Evolutionary conservation across 2,797 vertebrate species (phyloP), one percentile per base, ranked within the genome.

Genomic region (Pipistrellus kuhlii): DNA sequence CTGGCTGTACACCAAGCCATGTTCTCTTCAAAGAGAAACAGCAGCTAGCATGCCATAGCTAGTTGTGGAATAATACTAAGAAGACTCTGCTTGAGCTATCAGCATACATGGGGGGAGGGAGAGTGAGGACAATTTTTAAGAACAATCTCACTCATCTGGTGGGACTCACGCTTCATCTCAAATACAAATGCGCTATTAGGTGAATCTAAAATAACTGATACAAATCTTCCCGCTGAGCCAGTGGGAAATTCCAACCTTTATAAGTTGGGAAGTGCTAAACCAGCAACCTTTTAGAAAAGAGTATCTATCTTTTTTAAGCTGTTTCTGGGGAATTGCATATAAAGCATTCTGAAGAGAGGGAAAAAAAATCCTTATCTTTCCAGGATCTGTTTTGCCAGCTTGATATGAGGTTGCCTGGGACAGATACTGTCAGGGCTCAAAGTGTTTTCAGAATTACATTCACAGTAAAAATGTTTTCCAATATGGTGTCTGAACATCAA

Each of bases 171-270:
- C 76, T 95, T 97, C 93, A 94, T 97, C 95, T 97, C 93, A 77
- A 95, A 96, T 92, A 97, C 95, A 97, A 96, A 97, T 96, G 95
- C 27, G 53, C 93, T 92, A 96, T 95, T 97, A 97, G 93, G 94
- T 95, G 95, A 96, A 93, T 94, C 59, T 93, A 88, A 96, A 96
- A 94, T 95, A 97, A 96, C 93, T 88, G 96, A 96, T 96, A 97
- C 91, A 96, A 96, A 97, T 97, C 96, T 95, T 88, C 95, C 83
- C n/a, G 1, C 85, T 89, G 96, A 95, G 95, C 97, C 96, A 92
- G 85, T 95, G 96, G 96, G 96, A 97, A 96, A 96, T 95, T 91
- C 88, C 95, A 97, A 90, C 92, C 93, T 97, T 94, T 96, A 38
- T 92, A 96, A 93, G 85, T 71, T 76, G 51, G 73, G 84, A 96